These are phyloP conservation scores for Palloptera scutellata DNA, from an alignment of 2,888 invertebrate genomes.

Conservation along the genomic window DNA sequence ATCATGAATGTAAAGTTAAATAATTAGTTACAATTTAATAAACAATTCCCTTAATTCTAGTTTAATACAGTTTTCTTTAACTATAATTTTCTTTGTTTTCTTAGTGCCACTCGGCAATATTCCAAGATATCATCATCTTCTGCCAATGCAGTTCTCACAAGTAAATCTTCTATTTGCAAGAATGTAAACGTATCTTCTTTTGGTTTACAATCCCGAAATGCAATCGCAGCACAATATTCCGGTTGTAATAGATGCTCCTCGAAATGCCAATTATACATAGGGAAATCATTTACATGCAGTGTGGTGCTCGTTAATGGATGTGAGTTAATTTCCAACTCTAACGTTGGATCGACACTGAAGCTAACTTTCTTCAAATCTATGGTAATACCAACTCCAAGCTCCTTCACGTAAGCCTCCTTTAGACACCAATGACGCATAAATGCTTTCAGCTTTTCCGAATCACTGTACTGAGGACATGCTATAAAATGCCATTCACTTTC, in stretches of 20 bases:
- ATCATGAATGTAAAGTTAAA: no score
- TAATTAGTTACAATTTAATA: no score
- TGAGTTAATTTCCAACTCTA: slow-evolving; percentile 63
- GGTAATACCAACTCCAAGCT: slow-evolving; percentile 85
- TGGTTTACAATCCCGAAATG: slow-evolving; percentile 65
- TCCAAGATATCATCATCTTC: slow-evolving; percentile 44
- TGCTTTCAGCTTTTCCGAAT: slow-evolving; percentile 74
- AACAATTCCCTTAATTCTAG: no score
- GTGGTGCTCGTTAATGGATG: slow-evolving; percentile 71
- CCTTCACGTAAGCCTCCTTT: slow-evolving; percentile 95
- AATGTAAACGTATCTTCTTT: slow-evolving; percentile 64
- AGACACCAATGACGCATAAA: slow-evolving; percentile 93
- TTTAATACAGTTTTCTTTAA: neutral
- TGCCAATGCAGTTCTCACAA: slow-evolving; percentile 60
- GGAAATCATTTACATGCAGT: slow-evolving; percentile 70
- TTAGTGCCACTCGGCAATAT: slow-evolving; percentile 51
- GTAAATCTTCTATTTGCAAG: slow-evolving; percentile 70
- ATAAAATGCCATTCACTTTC: slow-evolving; percentile 82
- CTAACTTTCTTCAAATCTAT: slow-evolving; percentile 78
- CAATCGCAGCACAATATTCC: slow-evolving; percentile 82
- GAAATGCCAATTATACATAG: slow-evolving; percentile 76
- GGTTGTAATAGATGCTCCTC: slow-evolving; percentile 83
- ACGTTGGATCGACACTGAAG: slow-evolving; percentile 73
- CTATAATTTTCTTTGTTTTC: slow-evolving; percentile 49
- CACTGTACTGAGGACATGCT: slow-evolving; percentile 65